Base-by-base conservation (phyloP, 2,113 vertebrate genomes). In the Pygoscelis adeliae region DNA sequence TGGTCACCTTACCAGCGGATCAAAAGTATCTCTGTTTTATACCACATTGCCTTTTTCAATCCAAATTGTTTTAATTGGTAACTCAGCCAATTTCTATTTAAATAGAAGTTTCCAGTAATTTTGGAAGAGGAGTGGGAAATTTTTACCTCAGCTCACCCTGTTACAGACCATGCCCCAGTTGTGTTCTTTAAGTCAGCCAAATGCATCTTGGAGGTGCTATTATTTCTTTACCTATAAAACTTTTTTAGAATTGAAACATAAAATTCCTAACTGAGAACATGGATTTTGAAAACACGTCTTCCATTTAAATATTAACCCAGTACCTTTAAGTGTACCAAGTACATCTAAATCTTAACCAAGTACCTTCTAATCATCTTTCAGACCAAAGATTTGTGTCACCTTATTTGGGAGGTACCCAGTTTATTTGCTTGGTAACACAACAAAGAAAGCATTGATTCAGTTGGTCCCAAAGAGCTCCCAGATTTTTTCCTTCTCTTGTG, bases 51-150 rank as follows among this genome's bases (percentile, higher is more conserved):
- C 63, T 87, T 97, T 93, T 96, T 96, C 94, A 94, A 72, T 95
- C 69, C 58, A 95, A 94, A 82, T 87, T 96, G 53, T 92, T 96
- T 96, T 87, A 90, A 98, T 93, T 97, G 94, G 90, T 96, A 96
- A 89, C 89, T 95, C 91, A 88, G 83, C n/a, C 77, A 69, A 88
- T 97, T 97, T 98, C 91, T 97, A 95, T 97, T 98, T 97, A 94
- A 98, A 91, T 84, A 97, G 90, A 62, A 89, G 95, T 98, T 98
- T 98, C 83, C 89, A 93, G 81, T 89, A 53, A 97, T 95, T 97
- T 96, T 97, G 94, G 91, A 97, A 96, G 81, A 97, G 70, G 44
- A 89, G 46, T 73, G 83, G 94, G 91, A 97, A 97, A 80, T 46
- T 95, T 97, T 97, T 97, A 92, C 94, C 93, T 97, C 85, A 88